Evolutionary conservation across 35 echinoderm and acorn worm species (phyloP).

Genomic region (Apostichopus japonicus): DNA sequence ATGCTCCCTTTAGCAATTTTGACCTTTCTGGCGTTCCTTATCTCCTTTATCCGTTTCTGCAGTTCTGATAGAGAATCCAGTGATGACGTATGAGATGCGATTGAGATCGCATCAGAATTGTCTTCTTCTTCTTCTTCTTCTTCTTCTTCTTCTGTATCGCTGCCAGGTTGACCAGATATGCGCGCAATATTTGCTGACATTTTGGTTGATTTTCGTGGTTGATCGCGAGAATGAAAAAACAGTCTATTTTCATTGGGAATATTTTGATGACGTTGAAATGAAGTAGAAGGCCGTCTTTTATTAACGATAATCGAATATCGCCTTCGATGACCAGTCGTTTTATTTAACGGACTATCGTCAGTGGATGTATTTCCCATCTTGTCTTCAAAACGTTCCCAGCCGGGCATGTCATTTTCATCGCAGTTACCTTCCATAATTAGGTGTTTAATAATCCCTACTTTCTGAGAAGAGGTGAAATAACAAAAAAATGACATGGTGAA

Average conservation of each 20-base stretch:
- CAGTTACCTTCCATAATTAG: too few relatives aligned
- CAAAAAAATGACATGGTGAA: too few relatives aligned
- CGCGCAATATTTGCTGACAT: not conserved
- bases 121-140: too few relatives aligned
- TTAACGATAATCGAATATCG: conserved; percentile 25
- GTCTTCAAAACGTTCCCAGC: not conserved
- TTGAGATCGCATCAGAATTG: not conserved
- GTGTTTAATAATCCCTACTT: too few relatives aligned
- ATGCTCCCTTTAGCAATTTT: not conserved
- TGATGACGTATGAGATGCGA: not conserved
- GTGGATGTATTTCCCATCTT: not conserved
- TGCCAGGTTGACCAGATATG: not conserved
- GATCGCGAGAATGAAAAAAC: conserved; percentile 23
- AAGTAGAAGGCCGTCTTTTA: conserved; percentile 11
- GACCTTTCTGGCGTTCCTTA: conserved; percentile 27
- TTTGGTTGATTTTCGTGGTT: not conserved
- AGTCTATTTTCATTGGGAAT: conserved; percentile 36
- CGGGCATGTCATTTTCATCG: too few relatives aligned
- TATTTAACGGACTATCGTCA: not conserved
- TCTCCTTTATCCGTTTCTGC: conserved; percentile 24
- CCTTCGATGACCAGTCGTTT: not conserved
- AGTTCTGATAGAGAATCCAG: conserved; percentile 34
- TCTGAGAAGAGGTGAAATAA: too few relatives aligned
- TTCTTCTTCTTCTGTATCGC: not conserved
- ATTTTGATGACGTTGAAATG: not conserved